Conservation (phyloP, 2,797 vertebrate species). For the Falco rusticolus region DNA sequence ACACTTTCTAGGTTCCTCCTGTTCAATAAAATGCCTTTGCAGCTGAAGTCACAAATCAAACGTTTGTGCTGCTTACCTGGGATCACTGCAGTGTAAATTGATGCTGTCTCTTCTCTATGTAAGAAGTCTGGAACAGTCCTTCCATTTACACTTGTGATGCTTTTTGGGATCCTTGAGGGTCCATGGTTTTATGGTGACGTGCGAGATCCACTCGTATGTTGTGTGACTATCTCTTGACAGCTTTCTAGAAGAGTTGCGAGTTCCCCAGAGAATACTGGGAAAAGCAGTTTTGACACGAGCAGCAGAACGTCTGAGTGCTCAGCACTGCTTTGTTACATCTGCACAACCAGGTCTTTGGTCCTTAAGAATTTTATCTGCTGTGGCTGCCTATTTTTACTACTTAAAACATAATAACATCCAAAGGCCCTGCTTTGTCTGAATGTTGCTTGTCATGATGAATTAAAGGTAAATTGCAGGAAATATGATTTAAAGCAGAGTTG, state of each 20-base stretch:
- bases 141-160: neutral
- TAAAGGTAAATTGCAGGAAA: slow-evolving; percentile 15
- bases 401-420: neutral
- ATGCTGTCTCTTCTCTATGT: neutral
- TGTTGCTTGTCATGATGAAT: slow-evolving; percentile 6
- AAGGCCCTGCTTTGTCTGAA: neutral
- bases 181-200: neutral
- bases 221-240: neutral
- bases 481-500: neutral
- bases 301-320: neutral
- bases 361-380: neutral
- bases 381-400: neutral
- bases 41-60: neutral
- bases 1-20: neutral
- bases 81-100: neutral
- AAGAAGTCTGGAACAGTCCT: neutral
- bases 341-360: neutral
- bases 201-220: accelerated
- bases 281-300: neutral
- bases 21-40: neutral
- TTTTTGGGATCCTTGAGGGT: neutral
- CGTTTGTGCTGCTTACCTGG: neutral
- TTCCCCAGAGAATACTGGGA: neutral
- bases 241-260: neutral
- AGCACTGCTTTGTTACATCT: neutral